Conservation (phyloP, 1,140 invertebrate genomes). For the Caenorhabditis latens region DNA sequence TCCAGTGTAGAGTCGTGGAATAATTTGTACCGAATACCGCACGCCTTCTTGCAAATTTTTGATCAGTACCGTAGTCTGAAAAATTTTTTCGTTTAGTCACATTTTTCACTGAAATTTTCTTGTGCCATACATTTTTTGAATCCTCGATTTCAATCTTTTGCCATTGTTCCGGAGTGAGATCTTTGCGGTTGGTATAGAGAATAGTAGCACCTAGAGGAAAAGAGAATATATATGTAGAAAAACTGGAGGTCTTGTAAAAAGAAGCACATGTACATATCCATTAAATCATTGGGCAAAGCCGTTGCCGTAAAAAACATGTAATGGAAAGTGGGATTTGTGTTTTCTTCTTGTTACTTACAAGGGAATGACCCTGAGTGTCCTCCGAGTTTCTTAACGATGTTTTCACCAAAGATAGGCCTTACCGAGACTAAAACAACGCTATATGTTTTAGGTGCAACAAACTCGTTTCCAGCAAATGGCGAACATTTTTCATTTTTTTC, state of each 20-base stretch:
- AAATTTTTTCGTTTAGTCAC: neutral
- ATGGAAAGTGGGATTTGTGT: conserved; percentile 34
- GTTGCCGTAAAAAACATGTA: conserved; percentile 33
- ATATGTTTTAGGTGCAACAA: no score
- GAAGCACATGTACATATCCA: conserved; percentile 34
- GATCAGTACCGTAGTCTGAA: conserved; percentile 70
- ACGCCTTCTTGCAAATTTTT: conserved; percentile 65
- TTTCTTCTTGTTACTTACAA: conserved; percentile 13
- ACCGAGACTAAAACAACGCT: no score
- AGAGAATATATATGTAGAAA: neutral
- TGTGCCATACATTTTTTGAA: conserved; percentile 63
- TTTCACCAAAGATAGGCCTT: no score
- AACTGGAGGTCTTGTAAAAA: neutral
- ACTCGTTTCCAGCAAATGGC: no score
- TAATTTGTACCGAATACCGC: conserved; percentile 70
- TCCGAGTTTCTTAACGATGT: no score
- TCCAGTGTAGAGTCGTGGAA: conserved; percentile 66
- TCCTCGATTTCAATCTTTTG: conserved; percentile 62
- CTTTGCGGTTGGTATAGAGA: conserved; percentile 67
- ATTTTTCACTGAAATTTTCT: neutral
- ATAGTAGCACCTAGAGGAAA: conserved; percentile 65
- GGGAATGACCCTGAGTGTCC: neutral
- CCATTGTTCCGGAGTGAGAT: conserved; percentile 70
- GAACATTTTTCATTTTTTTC: no score
- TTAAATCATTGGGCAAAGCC: conserved; percentile 38